These are phyloP conservation scores for Aythya baeri DNA, from an alignment of 2,113 vertebrate species.

Conservation along the genomic window DNA sequence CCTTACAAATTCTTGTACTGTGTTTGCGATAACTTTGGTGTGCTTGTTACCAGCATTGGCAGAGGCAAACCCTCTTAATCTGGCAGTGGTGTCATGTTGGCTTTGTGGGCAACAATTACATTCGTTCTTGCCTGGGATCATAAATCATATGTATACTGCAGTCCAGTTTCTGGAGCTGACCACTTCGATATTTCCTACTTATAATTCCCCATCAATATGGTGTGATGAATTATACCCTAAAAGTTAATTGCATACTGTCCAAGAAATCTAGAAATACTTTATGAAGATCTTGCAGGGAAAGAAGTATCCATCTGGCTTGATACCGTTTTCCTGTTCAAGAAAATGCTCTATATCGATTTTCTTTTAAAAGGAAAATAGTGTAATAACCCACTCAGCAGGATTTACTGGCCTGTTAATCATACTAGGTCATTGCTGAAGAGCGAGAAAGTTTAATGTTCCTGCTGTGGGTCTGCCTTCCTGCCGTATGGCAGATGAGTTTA, in stretches of 20 bases:
- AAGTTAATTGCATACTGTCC: background rate
- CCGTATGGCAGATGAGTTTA: background rate
- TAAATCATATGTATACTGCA: background rate
- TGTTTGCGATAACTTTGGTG: background rate
- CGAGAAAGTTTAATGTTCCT: conserved; percentile 15
- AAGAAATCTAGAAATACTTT: conserved; percentile 53
- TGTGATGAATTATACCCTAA: background rate
- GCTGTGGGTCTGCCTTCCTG: conserved; percentile 42
- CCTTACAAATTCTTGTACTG: background rate
- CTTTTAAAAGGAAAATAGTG: conserved; percentile 50
- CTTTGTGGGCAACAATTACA: background rate
- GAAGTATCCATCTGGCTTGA: background rate
- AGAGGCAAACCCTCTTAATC: background rate
- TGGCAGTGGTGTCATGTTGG: background rate
- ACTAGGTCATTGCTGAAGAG: background rate
- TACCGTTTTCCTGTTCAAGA: background rate
- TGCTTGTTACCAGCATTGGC: background rate
- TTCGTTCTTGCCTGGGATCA: background rate
- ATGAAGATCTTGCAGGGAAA: background rate
- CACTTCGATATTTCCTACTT: background rate
- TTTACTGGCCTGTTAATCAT: conserved; percentile 48
- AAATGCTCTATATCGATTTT: conserved; percentile 51
- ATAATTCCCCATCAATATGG: background rate
- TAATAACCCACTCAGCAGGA: conserved; percentile 41
- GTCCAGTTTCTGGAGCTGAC: conserved; percentile 4